A percentile compares a stretch with the other conserved stretches of the same genome.
These are phyloP conservation scores for Thymelicus acteon DNA, from an alignment of 2,888 invertebrate genomes.

Conservation along the genomic window DNA sequence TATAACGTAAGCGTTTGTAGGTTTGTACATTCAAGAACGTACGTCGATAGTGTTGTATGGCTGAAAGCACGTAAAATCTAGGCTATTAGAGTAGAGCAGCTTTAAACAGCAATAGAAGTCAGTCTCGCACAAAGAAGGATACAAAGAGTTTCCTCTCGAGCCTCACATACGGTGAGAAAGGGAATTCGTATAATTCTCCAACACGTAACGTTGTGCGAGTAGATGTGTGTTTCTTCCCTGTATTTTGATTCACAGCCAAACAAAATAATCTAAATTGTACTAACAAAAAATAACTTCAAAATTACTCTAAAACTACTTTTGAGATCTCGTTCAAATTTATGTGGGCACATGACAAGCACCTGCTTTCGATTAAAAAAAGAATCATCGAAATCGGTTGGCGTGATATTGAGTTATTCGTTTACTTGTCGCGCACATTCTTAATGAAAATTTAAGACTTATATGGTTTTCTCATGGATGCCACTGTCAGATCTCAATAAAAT, in stretches of 20 bases:
- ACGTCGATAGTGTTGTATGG: background rate
- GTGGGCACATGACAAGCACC: no score
- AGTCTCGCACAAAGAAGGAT: constrained; percentile 23
- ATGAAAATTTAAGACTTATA: no score
- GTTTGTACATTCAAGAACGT: background rate
- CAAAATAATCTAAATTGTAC: no score
- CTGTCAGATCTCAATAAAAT: no score
- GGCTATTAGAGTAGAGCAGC: constrained; percentile 28
- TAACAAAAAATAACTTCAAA: no score
- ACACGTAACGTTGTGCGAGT: background rate
- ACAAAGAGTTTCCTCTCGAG: constrained; percentile 18
- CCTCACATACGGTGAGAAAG: constrained; percentile 15
- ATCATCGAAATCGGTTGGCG: no score
- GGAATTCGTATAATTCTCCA: constrained; percentile 17
- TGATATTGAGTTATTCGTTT: no score
- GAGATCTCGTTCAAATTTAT: no score
- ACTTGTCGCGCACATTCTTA: no score
- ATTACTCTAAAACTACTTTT: no score
- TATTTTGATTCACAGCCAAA: constrained; percentile 16
- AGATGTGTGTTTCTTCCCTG: constrained; percentile 2
- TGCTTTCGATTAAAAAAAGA: no score
- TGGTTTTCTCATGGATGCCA: no score
- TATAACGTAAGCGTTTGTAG: background rate
- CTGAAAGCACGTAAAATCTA: constrained; percentile 19
- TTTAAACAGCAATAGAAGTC: constrained; percentile 29